A percentile compares a stretch with the other conserved stretches of the same genome.
Evolutionary conservation across 2,113 vertebrate genomes (phyloP).

Genomic region (Cyanoderma ruficeps): DNA sequence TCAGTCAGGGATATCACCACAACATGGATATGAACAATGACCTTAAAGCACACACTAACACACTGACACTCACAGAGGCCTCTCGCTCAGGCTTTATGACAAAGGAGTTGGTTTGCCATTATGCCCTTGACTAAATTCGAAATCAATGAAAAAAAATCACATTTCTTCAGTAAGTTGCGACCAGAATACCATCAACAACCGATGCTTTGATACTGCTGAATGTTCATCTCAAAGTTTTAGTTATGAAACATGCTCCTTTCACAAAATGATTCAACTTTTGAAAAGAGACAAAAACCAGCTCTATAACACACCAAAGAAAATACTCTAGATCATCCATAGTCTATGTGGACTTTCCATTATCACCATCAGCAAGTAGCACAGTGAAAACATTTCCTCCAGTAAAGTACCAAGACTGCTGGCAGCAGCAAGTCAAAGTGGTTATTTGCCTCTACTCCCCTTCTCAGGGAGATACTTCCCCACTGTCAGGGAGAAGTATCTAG

Average conservation of each 20-base stretch:
- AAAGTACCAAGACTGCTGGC: not conserved
- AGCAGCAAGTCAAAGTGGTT: not conserved
- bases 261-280: not conserved
- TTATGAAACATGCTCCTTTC: not conserved
- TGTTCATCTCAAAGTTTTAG: not conserved
- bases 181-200: not conserved
- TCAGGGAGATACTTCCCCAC: not conserved
- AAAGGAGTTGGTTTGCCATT: not conserved
- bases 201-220: not conserved
- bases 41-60: fast-evolving
- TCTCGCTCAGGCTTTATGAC: not conserved
- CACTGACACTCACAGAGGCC: fast-evolving
- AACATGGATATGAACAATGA: not conserved
- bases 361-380: not conserved
- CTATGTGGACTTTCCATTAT: not conserved
- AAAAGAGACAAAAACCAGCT: not conserved
- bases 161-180: not conserved
- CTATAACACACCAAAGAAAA: not conserved
- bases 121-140: not conserved
- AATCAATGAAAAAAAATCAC: not conserved
- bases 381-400: not conserved
- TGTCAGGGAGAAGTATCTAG: not conserved
- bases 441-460: not conserved
- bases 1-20: not conserved
- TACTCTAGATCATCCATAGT: not conserved